phyloP scores from a whole-genome alignment of 2,888 invertebrate species.

The Steromphala cineraria region DNA sequence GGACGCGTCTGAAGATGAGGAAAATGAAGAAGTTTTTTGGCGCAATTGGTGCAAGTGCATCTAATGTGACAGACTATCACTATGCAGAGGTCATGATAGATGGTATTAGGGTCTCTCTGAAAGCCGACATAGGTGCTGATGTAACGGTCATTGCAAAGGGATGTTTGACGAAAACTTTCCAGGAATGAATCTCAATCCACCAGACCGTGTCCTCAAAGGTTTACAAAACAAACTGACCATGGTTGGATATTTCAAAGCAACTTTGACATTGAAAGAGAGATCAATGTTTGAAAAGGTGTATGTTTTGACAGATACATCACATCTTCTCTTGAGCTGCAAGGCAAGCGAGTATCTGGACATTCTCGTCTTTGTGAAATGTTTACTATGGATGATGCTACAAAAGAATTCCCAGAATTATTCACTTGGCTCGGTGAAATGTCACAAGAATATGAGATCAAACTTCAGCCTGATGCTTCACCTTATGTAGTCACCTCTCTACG shows the following conservation, averaged over 20 bases:
- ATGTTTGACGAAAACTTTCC: too few relatives aligned
- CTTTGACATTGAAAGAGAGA: neutral
- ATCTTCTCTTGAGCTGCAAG: neutral
- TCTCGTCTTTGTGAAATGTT: neutral
- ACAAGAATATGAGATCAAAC: neutral
- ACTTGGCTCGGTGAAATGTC: neutral
- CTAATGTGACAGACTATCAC: too few relatives aligned
- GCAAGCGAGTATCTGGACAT: neutral
- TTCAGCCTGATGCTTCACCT: slow-evolving; percentile 20
- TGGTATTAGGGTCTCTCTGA: too few relatives aligned
- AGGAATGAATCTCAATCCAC: too few relatives aligned
- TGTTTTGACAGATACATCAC: neutral
- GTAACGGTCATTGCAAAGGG: too few relatives aligned
- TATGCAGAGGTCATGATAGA: too few relatives aligned
- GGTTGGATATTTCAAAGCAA: neutral
- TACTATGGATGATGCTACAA: neutral
- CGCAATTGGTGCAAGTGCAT: too few relatives aligned
- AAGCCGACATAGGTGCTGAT: too few relatives aligned
- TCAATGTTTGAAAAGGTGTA: neutral
- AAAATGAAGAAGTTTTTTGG: too few relatives aligned
- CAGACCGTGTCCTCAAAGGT: too few relatives aligned
- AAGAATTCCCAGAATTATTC: neutral
- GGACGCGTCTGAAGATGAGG: too few relatives aligned
- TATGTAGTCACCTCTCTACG: slow-evolving; percentile 22
- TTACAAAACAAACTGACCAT: too few relatives aligned